Evolutionary conservation across 2,113 vertebrate genomes (phyloP).

Genomic region (Salvelinus alpinus): DNA sequence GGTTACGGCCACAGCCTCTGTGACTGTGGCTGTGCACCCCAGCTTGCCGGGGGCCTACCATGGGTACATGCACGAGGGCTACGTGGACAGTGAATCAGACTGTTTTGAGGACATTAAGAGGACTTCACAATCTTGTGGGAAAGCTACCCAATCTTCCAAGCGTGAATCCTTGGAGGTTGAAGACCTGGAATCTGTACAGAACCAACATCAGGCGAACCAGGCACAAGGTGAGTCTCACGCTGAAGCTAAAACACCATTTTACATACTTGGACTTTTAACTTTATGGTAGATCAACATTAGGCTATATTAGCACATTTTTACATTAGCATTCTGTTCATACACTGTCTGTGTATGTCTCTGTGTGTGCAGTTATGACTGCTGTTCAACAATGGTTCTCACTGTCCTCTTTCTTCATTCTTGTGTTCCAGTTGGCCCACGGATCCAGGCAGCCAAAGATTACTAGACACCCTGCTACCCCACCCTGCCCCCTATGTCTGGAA

Average conservation of each 20-base stretch:
- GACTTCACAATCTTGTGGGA: constrained; percentile 59
- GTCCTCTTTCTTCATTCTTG: constrained; percentile 13
- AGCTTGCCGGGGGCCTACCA: constrained; percentile 84
- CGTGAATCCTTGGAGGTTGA: constrained; percentile 80
- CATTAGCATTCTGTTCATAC: neutral
- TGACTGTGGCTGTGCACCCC: constrained; percentile 90
- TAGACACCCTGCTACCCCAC: constrained; percentile 53
- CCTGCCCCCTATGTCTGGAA: constrained; percentile 34
- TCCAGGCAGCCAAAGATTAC: constrained; percentile 75
- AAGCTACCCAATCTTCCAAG: constrained; percentile 67
- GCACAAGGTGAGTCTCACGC: constrained; percentile 67
- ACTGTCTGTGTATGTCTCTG: neutral
- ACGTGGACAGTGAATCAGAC: constrained; percentile 75
- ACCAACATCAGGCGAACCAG: constrained; percentile 55
- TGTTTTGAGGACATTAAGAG: constrained; percentile 72
- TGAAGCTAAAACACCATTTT: neutral
- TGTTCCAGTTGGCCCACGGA: constrained; percentile 70
- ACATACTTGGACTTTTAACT: neutral
- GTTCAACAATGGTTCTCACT: constrained; percentile 19
- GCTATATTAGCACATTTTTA: neutral
- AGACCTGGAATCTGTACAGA: constrained; percentile 74
- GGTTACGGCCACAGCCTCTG: constrained; percentile 89
- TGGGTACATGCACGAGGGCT: constrained; percentile 81
- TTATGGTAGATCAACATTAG: neutral
- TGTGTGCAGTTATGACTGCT: neutral